These are phyloP conservation scores for Lamellibrachia satsuma DNA, from an alignment of 2,888 invertebrate genomes.

Conservation along the genomic window DNA sequence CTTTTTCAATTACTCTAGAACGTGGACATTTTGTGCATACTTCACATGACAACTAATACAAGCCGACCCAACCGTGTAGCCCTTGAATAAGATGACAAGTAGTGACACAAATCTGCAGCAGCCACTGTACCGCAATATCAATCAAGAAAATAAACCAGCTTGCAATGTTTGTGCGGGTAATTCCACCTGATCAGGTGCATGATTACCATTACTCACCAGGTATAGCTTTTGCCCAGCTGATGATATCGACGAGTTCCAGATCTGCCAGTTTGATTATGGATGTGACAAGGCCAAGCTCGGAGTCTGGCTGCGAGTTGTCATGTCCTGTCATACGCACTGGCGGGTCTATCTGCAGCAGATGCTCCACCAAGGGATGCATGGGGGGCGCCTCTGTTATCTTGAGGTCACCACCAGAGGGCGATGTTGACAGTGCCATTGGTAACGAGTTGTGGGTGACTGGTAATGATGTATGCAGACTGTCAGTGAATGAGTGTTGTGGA, in stretches of 20 bases:
- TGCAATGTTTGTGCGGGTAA: not conserved
- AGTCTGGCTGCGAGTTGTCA: conserved; percentile 53
- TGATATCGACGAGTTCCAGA: conserved; percentile 57
- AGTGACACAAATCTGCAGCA: not conserved
- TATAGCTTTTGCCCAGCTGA: conserved; percentile 62
- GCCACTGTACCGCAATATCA: not conserved
- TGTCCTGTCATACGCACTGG: conserved; percentile 55
- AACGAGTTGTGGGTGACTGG: not conserved
- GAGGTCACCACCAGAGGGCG: conserved; percentile 6
- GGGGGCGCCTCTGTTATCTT: not conserved
- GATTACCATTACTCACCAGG: conserved; percentile 48
- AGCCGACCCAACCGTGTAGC: not conserved
- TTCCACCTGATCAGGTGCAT: not conserved
- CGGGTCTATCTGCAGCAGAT: conserved; percentile 54
- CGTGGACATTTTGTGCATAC: not conserved
- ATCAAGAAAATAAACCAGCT: not conserved
- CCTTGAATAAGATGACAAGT: not conserved
- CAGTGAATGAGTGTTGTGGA: not conserved
- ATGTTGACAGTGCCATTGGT: not conserved
- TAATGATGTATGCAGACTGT: not conserved
- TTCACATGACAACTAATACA: not conserved
- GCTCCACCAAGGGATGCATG: conserved; percentile 29
- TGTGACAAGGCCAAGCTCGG: conserved; percentile 53
- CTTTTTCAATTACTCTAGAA: not conserved
- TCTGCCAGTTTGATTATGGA: conserved; percentile 58